Percentiles rank a stretch among this genome's conserved stretches.
Conservation (phyloP, 2,888 invertebrate species). For the Tuberolachnus salignus region DNA sequence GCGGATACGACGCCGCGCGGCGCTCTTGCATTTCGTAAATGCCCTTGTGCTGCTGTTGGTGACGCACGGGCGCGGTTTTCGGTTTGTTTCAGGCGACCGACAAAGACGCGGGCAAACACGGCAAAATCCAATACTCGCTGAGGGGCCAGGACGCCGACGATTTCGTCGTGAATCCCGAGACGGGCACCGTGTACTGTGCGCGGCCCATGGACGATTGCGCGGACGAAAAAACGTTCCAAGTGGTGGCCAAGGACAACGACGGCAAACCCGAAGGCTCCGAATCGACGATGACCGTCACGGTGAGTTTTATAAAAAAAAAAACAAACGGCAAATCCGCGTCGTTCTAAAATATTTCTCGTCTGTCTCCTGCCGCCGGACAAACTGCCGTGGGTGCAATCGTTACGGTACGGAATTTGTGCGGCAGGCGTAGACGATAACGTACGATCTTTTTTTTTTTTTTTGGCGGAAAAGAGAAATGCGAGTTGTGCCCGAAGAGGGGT, state of each 20-base stretch:
- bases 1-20: too few relatives aligned
- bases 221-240: background rate
- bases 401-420: too few relatives aligned
- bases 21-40: too few relatives aligned
- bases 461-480: background rate
- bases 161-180: conserved; percentile 20
- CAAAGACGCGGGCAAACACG: conserved; percentile 41
- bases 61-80: background rate
- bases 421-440: too few relatives aligned
- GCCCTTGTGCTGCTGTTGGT: too few relatives aligned
- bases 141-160: conserved; percentile 7
- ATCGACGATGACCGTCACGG: conserved; percentile 1
- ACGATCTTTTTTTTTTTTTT: too few relatives aligned
- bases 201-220: background rate
- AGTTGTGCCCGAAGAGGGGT: too few relatives aligned
- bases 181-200: conserved; percentile 25
- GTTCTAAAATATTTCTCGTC: too few relatives aligned
- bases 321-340: too few relatives aligned
- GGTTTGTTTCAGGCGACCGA: conserved; percentile 41
- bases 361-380: too few relatives aligned
- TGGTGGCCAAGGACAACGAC: conserved; percentile 27
- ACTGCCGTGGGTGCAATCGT: too few relatives aligned
- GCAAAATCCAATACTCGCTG: conserved; percentile 35
- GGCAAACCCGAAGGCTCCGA: background rate
- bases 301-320: background rate